Conservation (phyloP, 2,888 invertebrate species). For the Lissocephala sabroskyi region DNA sequence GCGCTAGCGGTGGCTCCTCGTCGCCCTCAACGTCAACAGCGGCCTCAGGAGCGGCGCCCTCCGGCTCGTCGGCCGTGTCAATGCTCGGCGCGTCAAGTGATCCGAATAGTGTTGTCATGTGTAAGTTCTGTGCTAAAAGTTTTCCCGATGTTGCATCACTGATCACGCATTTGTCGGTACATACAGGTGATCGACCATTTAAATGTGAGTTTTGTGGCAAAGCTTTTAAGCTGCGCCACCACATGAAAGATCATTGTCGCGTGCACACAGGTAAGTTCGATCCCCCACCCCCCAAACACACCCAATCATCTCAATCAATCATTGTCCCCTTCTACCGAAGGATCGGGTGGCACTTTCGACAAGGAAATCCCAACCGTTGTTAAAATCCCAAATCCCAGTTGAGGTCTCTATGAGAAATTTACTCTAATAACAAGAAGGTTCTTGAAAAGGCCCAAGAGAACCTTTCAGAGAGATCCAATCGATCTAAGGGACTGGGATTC, state of each 20-base stretch:
- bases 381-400: no score
- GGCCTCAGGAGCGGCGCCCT: slow-evolving; percentile 60
- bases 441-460: no score
- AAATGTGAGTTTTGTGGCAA: slow-evolving; percentile 96
- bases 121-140: slow-evolving; percentile 94
- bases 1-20: slow-evolving; percentile 52
- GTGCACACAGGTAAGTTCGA: slow-evolving; percentile 88
- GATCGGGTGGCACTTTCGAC: no score
- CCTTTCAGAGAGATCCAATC: no score
- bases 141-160: slow-evolving; percentile 92
- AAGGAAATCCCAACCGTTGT: no score
- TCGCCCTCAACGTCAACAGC: slow-evolving; percentile 60
- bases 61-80: slow-evolving; percentile 65
- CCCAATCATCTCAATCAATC: no score
- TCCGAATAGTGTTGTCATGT: slow-evolving; percentile 85
- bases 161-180: slow-evolving; percentile 89
- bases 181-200: slow-evolving; percentile 92
- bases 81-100: slow-evolving; percentile 73
- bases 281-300: no score
- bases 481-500: no score
- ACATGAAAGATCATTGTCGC: slow-evolving; percentile 95
- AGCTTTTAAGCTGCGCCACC: slow-evolving; percentile 92
- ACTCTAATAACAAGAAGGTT: no score
- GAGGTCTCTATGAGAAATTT: no score
- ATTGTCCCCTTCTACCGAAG: no score